These are phyloP conservation scores for Lethocerus indicus DNA, from an alignment of 1,140 invertebrate genomes.

Conservation along the genomic window DNA sequence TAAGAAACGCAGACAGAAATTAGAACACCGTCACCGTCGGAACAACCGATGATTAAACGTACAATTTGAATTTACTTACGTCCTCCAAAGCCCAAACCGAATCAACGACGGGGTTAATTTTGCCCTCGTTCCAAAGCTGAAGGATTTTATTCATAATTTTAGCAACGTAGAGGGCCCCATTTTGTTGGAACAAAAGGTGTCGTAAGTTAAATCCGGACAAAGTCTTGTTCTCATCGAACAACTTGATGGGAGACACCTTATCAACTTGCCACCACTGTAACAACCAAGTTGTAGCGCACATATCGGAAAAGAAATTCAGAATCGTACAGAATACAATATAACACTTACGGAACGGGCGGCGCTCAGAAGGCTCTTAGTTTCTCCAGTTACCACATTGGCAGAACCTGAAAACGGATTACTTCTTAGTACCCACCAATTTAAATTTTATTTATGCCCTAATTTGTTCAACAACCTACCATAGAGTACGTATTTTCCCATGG, in stretches of 20 bases:
- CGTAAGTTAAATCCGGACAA: slow-evolving; percentile 68
- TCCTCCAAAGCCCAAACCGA: slow-evolving; percentile 76
- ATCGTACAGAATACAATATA: too few relatives aligned
- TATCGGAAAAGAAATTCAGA: background rate
- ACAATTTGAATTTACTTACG: slow-evolving; percentile 34
- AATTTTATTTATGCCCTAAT: too few relatives aligned
- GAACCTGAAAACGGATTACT: slow-evolving; percentile 33
- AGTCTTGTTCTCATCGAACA: slow-evolving; percentile 78
- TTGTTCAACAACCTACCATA: slow-evolving; percentile 48
- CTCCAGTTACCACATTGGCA: slow-evolving; percentile 69
- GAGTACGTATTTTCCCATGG: slow-evolving; percentile 76
- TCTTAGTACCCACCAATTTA: background rate
- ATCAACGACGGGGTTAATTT: slow-evolving; percentile 67
- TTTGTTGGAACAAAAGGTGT: slow-evolving; percentile 65
- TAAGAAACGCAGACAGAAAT: slow-evolving; percentile 21
- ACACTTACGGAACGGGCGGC: slow-evolving; percentile 66
- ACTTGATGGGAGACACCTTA: slow-evolving; percentile 70
- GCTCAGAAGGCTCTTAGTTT: slow-evolving; percentile 78
- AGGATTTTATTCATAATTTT: slow-evolving; percentile 53
- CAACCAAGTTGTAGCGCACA: too few relatives aligned
- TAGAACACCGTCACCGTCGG: background rate
- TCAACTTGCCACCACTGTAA: slow-evolving; percentile 81
- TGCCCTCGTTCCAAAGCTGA: slow-evolving; percentile 51
- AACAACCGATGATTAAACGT: background rate
- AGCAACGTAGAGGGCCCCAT: slow-evolving; percentile 48